Evolutionary conservation across 1,140 invertebrate species (phyloP), one percentile per base, ranked within the genome.

Genomic region (Drosophila busckii): DNA sequence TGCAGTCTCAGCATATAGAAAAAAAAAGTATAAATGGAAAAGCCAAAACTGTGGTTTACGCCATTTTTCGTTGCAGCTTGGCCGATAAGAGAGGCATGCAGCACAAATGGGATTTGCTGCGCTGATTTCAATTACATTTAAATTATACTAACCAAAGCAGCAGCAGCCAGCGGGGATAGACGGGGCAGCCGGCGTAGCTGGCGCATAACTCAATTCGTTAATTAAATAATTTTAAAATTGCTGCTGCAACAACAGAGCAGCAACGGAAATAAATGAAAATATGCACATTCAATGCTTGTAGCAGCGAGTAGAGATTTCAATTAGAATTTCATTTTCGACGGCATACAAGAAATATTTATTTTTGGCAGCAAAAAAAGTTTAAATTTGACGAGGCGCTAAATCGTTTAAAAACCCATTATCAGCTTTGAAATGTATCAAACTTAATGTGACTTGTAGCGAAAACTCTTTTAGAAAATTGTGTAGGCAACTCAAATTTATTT

Each of bases 161-260:
- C 68, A 82, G 44, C 64, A 22, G 50, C 8, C 52, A 29, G 55
- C 2, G 29, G 28, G 32, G 42, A 41, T 41, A 12, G 15, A 6
- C 3, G 13, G 7, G 20, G 9, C 2, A 20, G 41, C 16, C 12
- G 37, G 23, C 4, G 17, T 34, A 25, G 20, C 10, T 40, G 23
- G 52, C 42, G 55, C 69, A 82, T 80, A 80, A 82, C 65, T 73
- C 75, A 75, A 82, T 82, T 82, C 69, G 69, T 80, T 80, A 69
- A 80, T 82, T 80, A 80, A 80, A 80, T 82, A 82, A 82, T 80
- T 75, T 80, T 75, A 75, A 82, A 80, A 80, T 82, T 82, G 75
- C 63, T 63, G 61, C 31, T 20, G 52, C 50, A 29, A 37, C 26
- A 31, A 41, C 28, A 50, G 26, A 29, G 28, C 45, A 44, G 15